phyloP scores from a whole-genome alignment of 2,888 invertebrate species.

The Therioaphis trifolii region DNA sequence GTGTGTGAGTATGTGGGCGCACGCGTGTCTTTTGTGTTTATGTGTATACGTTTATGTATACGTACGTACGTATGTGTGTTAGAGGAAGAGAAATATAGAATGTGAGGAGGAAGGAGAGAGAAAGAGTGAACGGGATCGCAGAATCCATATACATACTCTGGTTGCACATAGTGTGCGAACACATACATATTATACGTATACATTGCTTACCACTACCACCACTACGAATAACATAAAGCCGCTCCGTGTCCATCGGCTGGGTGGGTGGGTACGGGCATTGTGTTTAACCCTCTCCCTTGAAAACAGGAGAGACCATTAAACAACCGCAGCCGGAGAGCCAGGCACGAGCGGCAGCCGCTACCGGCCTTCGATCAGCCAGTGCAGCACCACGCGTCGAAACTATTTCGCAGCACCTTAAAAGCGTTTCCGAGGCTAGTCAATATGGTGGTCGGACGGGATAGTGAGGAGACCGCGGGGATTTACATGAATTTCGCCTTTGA shows the following conservation, averaged over 20 bases:
- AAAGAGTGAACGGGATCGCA: neutral
- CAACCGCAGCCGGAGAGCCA: conserved; percentile 43
- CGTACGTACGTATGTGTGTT: too few relatives aligned
- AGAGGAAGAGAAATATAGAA: neutral
- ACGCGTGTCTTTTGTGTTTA: too few relatives aligned
- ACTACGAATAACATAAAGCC: conserved; percentile 52
- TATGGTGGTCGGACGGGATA: neutral
- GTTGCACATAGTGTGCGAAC: neutral
- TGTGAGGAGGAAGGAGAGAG: neutral
- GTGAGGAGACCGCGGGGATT: conserved; percentile 11
- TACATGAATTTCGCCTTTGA: conserved; percentile 54
- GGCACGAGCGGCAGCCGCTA: conserved; percentile 15
- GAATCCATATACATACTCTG: neutral
- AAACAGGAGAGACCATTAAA: conserved; percentile 61
- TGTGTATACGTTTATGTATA: too few relatives aligned
- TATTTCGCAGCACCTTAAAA: conserved; percentile 61
- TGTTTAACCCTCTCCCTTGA: conserved; percentile 53
- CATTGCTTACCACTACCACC: too few relatives aligned
- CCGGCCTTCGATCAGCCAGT: conserved; percentile 53
- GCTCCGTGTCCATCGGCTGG: conserved; percentile 40
- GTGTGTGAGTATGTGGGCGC: too few relatives aligned
- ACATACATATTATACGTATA: conserved; percentile 33
- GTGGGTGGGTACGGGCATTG: conserved; percentile 47
- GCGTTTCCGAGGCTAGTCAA: conserved; percentile 47
- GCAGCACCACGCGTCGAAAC: conserved; percentile 26